Percentiles rank a stretch among this genome's conserved stretches.
phyloP scores from a whole-genome alignment of 2,888 invertebrate species.

The Artemia sinica region DNA sequence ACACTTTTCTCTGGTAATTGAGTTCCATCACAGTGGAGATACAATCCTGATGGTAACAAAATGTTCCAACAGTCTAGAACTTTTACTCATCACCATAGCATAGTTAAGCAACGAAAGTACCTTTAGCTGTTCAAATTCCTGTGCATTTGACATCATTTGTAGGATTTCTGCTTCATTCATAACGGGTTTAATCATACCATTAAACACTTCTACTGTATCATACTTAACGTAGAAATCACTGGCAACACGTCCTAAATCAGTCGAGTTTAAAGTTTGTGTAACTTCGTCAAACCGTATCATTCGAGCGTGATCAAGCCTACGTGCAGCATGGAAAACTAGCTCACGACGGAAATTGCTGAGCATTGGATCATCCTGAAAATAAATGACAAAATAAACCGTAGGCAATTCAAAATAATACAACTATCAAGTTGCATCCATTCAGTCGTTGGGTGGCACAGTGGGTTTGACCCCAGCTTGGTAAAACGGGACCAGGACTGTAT shows the following conservation, averaged over 20 bases:
- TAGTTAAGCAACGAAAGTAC: slow-evolving; percentile 32
- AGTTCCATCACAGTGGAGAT: too few relatives aligned
- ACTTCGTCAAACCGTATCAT: slow-evolving; percentile 81
- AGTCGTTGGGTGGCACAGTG: slow-evolving; percentile 29
- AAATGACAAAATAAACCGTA: slow-evolving; percentile 29
- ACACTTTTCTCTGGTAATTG: too few relatives aligned
- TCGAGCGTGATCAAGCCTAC: slow-evolving; percentile 67
- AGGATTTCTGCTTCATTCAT: slow-evolving; percentile 75
- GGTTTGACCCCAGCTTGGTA: too few relatives aligned
- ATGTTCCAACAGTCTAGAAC: too few relatives aligned
- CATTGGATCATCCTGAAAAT: slow-evolving; percentile 54
- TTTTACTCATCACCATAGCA: too few relatives aligned
- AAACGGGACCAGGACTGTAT: too few relatives aligned
- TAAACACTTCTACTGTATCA: slow-evolving; percentile 82
- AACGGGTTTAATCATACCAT: slow-evolving; percentile 55
- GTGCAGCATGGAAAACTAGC: slow-evolving; percentile 60
- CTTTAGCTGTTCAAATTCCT: slow-evolving; percentile 90
- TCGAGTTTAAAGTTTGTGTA: slow-evolving; percentile 51
- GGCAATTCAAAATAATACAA: background rate
- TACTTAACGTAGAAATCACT: slow-evolving; percentile 95
- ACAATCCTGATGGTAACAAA: too few relatives aligned
- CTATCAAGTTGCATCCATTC: slow-evolving; percentile 38
- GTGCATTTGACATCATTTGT: slow-evolving; percentile 74
- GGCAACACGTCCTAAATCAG: slow-evolving; percentile 82
- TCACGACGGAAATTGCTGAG: slow-evolving; percentile 57